Conservation (phyloP, 2,888 invertebrate species). For the Enchytraeus crypticus region DNA sequence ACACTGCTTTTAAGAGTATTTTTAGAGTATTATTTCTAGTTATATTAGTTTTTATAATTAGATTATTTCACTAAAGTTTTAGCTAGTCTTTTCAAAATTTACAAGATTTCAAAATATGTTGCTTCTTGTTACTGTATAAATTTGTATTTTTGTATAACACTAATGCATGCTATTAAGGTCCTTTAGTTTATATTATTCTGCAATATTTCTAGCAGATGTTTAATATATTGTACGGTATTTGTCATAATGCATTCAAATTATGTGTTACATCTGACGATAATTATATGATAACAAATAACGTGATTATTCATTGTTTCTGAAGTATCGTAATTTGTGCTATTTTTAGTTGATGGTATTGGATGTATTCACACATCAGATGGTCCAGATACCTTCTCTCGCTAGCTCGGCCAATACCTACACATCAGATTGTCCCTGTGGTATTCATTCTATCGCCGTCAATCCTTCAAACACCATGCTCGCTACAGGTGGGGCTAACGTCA, state of each 20-base stretch:
- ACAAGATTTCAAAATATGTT: no score
- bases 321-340: conserved; percentile 7
- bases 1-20: no score
- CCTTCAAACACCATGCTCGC: conserved; percentile 77
- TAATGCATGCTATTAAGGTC: no score
- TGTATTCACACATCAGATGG: conserved; percentile 72
- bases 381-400: conserved; percentile 72
- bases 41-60: no score
- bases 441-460: conserved; percentile 87
- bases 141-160: no score
- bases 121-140: no score
- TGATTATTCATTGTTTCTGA: background rate
- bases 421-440: conserved; percentile 61
- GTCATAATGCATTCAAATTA: background rate
- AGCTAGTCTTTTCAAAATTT: no score
- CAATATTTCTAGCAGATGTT: no score
- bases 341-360: conserved; percentile 80
- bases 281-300: background rate
- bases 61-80: no score
- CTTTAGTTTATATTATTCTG: no score
- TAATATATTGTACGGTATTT: no score
- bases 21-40: no score
- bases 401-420: conserved; percentile 46
- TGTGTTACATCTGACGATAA: background rate
- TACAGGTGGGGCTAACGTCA: conserved; percentile 82